Percentiles rank a stretch among this genome's conserved stretches.
Evolutionary conservation across 2,797 vertebrate species (phyloP).

Genomic region (Danio aesculapii): DNA sequence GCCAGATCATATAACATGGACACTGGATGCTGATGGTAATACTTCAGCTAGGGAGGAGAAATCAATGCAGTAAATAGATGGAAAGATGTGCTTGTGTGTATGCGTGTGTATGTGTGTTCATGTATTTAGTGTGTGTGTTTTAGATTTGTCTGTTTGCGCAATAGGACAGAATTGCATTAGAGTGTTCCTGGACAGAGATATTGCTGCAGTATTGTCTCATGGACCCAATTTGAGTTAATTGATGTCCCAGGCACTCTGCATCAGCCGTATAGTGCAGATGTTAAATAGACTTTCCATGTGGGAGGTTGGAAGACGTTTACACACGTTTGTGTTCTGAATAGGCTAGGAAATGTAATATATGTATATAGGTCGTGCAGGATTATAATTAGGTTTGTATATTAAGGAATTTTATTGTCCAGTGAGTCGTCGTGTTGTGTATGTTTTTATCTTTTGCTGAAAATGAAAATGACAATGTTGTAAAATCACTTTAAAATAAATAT

Average conservation of each 20-base stretch:
- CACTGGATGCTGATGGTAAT: constrained; percentile 54
- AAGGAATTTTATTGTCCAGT: background rate
- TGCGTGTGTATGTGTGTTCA: constrained; percentile 29
- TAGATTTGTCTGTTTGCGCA: constrained; percentile 11
- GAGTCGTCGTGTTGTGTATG: background rate
- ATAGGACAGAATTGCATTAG: constrained; percentile 15
- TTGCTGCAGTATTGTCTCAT: constrained; percentile 25
- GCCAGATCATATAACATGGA: constrained; percentile 58
- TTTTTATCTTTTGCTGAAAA: background rate
- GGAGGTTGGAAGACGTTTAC: constrained; percentile 19
- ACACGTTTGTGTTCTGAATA: constrained; percentile 5
- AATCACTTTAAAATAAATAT: too few relatives aligned
- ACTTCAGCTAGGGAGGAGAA: constrained; percentile 51
- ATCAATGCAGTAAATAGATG: constrained; percentile 63
- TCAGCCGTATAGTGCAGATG: constrained; percentile 15
- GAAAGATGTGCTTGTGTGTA: constrained; percentile 49
- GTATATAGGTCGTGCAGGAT: background rate
- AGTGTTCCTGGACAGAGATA: constrained; percentile 7
- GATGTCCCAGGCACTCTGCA: constrained; percentile 18
- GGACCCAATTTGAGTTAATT: constrained; percentile 35
- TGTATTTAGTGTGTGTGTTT: constrained; percentile 23
- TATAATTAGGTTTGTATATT: background rate
- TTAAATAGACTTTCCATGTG: constrained; percentile 21
- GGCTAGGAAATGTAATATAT: background rate
- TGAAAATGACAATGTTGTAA: too few relatives aligned